Evolutionary conservation across 2,113 vertebrate species (phyloP).

Genomic region (Thinocorus orbignyianus): DNA sequence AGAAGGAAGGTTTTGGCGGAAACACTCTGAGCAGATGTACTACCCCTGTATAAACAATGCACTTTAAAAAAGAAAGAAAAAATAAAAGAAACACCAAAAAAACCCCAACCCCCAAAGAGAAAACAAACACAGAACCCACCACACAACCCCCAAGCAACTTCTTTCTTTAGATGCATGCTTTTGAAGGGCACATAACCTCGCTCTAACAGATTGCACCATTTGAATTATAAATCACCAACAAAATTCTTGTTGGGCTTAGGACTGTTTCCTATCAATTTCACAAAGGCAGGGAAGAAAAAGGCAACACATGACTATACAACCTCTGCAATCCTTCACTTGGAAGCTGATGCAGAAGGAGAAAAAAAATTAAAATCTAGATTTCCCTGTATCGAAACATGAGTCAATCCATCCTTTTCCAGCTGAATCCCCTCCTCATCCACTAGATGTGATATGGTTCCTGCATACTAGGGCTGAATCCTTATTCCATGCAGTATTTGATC

Average conservation of each 20-base stretch:
- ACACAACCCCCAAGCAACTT: neutral
- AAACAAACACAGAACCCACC: neutral
- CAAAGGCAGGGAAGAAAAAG: neutral
- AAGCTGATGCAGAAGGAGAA: neutral
- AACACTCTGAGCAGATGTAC: neutral
- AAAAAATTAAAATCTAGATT: neutral
- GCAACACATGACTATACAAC: neutral
- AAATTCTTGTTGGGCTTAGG: neutral
- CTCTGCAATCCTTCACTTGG: neutral
- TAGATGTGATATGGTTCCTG: neutral
- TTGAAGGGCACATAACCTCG: neutral
- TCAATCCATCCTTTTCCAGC: neutral
- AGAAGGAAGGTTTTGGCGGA: neutral
- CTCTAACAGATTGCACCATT: neutral
- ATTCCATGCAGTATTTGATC: neutral
- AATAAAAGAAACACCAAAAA: neutral
- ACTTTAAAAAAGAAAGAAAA: neutral
- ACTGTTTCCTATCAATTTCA: neutral
- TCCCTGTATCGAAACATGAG: neutral
- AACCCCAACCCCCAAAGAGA: neutral
- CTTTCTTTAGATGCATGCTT: neutral
- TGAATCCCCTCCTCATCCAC: neutral
- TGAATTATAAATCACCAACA: neutral
- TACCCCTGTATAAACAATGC: neutral
- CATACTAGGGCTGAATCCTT: neutral